These are phyloP conservation scores for Porites rus DNA, from an alignment of 92 coral and sea anemone genomes.

Conservation along the genomic window DNA sequence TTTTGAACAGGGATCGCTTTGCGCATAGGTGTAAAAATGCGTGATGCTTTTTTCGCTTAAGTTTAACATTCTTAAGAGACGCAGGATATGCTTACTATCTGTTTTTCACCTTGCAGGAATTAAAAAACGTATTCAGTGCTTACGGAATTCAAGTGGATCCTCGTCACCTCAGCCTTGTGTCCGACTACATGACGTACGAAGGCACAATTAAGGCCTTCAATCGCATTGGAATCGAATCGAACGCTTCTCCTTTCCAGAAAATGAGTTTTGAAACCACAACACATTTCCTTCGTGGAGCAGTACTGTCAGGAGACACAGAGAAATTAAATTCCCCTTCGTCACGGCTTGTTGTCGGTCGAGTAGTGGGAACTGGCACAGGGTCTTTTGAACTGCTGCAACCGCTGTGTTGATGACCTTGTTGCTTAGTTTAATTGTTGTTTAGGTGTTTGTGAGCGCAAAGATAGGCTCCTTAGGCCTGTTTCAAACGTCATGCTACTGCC, in stretches of 20 bases:
- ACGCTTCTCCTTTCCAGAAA: slow-evolving; percentile 97
- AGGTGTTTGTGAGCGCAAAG: neutral
- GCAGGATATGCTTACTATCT: neutral
- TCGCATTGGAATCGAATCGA: slow-evolving; percentile 94
- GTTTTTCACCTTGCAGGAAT: slow-evolving; percentile 71
- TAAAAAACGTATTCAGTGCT: slow-evolving; percentile 92
- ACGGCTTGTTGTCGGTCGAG: slow-evolving; percentile 94
- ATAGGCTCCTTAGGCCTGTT: neutral
- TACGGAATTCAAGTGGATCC: slow-evolving; percentile 93
- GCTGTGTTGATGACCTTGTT: slow-evolving; percentile 42
- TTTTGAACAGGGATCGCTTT: too few species aligned
- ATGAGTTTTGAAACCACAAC: slow-evolving; percentile 99
- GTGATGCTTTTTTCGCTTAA: too few species aligned
- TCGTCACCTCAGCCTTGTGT: slow-evolving; percentile 91
- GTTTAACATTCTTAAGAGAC: too few species aligned
- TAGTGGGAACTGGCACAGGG: slow-evolving; percentile 94
- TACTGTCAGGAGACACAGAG: slow-evolving; percentile 91
- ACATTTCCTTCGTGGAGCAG: slow-evolving; percentile 94
- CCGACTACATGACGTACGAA: slow-evolving; percentile 98
- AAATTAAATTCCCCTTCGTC: slow-evolving; percentile 91
- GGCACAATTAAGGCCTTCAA: slow-evolving; percentile 97
- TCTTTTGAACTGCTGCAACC: slow-evolving; percentile 91
- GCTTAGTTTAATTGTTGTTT: neutral
- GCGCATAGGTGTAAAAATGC: too few species aligned
- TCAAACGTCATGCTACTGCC: too few species aligned